Conservation (phyloP, 2,113 vertebrate genomes). For the Eonycteris spelaea region DNA sequence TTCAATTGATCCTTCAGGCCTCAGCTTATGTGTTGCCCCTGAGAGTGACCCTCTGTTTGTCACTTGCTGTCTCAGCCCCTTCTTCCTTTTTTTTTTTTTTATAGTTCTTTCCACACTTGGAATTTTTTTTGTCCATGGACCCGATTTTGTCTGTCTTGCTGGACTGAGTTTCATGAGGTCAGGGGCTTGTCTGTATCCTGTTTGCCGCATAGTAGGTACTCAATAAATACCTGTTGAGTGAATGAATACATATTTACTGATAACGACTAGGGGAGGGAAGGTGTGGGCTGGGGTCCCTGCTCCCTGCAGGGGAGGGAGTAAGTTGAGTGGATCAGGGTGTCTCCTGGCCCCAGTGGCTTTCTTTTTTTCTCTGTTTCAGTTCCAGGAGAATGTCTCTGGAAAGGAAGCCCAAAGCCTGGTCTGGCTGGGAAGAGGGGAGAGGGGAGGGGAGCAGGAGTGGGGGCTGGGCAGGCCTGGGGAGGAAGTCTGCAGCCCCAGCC, state of each 20-base stretch:
- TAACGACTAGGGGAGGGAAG: neutral
- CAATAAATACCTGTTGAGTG: neutral
- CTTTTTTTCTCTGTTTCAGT: neutral
- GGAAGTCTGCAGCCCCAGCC: conserved; percentile 56
- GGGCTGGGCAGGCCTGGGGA: neutral
- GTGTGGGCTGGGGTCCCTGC: neutral
- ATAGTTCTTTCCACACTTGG: neutral
- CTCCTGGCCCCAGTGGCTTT: neutral
- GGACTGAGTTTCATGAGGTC: neutral
- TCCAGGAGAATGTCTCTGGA: conserved; percentile 52
- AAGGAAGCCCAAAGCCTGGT: conserved; percentile 46
- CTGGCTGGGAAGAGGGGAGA: neutral
- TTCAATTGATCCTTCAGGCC: neutral
- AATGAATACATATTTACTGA: neutral
- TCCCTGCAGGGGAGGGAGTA: neutral
- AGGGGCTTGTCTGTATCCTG: neutral
- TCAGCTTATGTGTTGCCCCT: neutral
- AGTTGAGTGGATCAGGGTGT: neutral
- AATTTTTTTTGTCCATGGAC: neutral
- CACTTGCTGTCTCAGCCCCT: neutral
- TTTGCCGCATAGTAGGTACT: neutral
- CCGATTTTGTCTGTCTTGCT: neutral
- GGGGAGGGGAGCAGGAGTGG: neutral
- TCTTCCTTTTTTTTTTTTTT: neutral
- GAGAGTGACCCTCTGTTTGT: neutral